Conservation (phyloP, 2,888 invertebrate genomes). For the Harpagoxenus sublaevis region DNA sequence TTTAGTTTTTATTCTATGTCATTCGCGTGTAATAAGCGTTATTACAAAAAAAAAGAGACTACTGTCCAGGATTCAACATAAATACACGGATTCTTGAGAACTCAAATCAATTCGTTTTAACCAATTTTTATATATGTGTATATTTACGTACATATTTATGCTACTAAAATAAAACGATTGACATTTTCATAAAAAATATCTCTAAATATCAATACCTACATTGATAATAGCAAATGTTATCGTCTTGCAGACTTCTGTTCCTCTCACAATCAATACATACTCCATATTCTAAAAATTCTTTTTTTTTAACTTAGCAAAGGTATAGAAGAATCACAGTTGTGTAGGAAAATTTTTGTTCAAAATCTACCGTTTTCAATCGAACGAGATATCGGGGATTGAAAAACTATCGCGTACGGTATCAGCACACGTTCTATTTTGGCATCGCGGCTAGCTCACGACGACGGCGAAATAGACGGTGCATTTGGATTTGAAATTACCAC, state of each 20-base stretch:
- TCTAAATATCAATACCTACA: not conserved
- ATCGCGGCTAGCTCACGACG: slow-evolving; percentile 10
- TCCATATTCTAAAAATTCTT: not conserved
- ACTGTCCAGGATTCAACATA: not conserved
- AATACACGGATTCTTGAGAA: not conserved
- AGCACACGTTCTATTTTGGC: slow-evolving; percentile 3
- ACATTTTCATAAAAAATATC: not conserved
- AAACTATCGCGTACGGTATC: slow-evolving; percentile 16
- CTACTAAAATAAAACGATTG: not conserved
- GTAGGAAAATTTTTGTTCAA: not conserved
- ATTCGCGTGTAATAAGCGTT: not conserved
- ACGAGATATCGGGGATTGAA: slow-evolving; percentile 7
- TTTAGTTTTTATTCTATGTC: slow-evolving; percentile 12
- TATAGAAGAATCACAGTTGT: slow-evolving; percentile 4
- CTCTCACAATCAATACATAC: not conserved
- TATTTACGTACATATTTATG: not conserved
- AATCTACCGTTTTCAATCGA: slow-evolving; percentile 13
- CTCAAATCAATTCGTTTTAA: not conserved
- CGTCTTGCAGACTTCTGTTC: not conserved
- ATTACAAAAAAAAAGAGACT: not conserved
- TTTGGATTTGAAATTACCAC: slow-evolving; percentile 78
- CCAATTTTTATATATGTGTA: not conserved
- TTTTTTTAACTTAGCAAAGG: not conserved
- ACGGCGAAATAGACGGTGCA: slow-evolving; percentile 59
- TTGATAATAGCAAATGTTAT: not conserved